phyloP scores from a whole-genome alignment of 2,888 invertebrate genomes.

The Xylocampa areola region DNA sequence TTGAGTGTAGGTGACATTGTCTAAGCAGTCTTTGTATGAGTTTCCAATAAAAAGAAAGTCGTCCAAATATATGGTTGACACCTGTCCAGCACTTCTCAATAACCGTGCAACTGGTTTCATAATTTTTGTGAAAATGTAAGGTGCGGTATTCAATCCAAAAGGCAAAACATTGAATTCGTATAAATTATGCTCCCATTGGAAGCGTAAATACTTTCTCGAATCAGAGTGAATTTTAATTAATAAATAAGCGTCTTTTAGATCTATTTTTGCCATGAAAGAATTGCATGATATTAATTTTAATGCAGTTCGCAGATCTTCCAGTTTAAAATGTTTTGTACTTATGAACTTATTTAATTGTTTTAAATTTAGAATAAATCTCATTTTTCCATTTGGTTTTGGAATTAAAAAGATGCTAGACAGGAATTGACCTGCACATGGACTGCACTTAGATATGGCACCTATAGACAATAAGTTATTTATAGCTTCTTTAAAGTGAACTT shows the following conservation, averaged over 20 bases:
- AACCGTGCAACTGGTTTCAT: background rate
- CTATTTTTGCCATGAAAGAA: background rate
- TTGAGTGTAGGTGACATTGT: background rate
- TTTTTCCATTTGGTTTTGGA: no score
- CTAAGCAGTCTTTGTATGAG: background rate
- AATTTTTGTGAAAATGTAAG: background rate
- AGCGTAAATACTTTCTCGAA: background rate
- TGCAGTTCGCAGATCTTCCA: no score
- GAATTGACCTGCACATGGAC: no score
- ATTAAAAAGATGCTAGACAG: no score
- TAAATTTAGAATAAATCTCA: no score
- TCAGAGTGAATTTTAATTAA: background rate
- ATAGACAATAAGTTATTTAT: no score
- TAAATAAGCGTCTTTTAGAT: no score
- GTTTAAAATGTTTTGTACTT: no score
- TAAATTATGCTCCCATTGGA: background rate
- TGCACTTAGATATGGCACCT: no score
- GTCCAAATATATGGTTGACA: slow-evolving; percentile 8
- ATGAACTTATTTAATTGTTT: no score
- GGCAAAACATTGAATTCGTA: background rate
- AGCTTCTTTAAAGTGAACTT: no score
- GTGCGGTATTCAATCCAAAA: background rate
- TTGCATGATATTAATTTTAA: no score
- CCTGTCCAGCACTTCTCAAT: background rate
- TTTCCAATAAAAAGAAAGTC: background rate